Evolutionary conservation across 2,888 invertebrate species (phyloP), one percentile per base, ranked within the genome.

Genomic region (Stictocephala bisonia): DNA sequence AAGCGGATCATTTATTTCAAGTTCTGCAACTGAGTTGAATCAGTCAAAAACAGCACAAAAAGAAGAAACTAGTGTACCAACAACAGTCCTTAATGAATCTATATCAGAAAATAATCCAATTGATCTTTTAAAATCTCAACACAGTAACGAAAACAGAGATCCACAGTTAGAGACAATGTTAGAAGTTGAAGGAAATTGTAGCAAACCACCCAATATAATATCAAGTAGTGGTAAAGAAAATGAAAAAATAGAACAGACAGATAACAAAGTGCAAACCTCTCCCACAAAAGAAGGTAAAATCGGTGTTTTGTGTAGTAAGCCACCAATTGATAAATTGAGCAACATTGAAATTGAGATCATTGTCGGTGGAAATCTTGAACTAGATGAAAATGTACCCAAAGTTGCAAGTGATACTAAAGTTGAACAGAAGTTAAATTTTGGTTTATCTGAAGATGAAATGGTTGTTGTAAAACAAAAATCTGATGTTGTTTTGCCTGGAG

Each of bases 391-490:
- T 67, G 18, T 29, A 15, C 53, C 70, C 29, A 56, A 40, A 56
- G 56, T 70, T 9, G 26, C 70, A 0, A 70, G 70, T 26, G 41
- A 27, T 56, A 41, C 56, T 18, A 70, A 70, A 18, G 40, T 70
- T 70, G 70, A 70, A 70, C 26, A 29, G 7, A 56, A 40, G 26
- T 7, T 41, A 11, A 15, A 11, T 9, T 82, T 82, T 75, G 76
- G 64, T 26, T 27, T 35, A 4, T 29, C 15, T 13, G 11, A 24
- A n/a, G 81, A 82, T 74, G 80, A 81, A 72, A 72, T 77, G 68
- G 76, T 74, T 50, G 73, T 80, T 76, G 79, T 79, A 50, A 71
- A 76, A 66, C 68, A 70, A 67, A 73, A 72, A 77, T 75, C 71
- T 22, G 41, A 73, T 73, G 60, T 76, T 71, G 70, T 67, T 56